Base-by-base conservation (phyloP, 2,888 invertebrate genomes). In the Acleris sparsana region DNA sequence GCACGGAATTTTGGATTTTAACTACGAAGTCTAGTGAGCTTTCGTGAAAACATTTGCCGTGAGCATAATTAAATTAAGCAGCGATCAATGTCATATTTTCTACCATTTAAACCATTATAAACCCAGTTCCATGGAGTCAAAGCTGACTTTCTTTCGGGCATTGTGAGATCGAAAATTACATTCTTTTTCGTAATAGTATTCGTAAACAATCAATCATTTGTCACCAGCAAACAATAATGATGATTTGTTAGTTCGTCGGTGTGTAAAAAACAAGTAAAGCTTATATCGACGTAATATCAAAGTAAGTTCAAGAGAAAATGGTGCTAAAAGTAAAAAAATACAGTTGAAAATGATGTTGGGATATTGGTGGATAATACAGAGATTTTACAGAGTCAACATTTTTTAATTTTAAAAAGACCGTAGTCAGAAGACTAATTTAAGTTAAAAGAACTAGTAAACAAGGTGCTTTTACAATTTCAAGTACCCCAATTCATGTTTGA, bases 161-260 rank as follows among this genome's bases (percentile, higher is more conserved):
- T 20, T 53, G n/a, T 33, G 16, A 25, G 9, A 29, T 22, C 51
- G 52, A 20, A 51, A 65, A 60, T 60, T 43, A 52, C 25, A 61
- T 65, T 66, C 52, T 61, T 62, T 66, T 22, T 33, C 66, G 53
- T 66, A 66, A 66, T 66, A 66, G 66, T 66, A 66, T 66, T 66
- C 66, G 22, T 39, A 46, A 62, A 17, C 62, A 46, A 66, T 66
- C 66, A 56, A 66, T 66, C 66, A 62, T 66, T 66, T 66, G 66
- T 66, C 66, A 46, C 52, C 53, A 44, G 52, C 61, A 53, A 66
- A 66, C 66, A 53, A 66, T 66, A 66, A 66, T 66, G 65, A 65
- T 65, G 66, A 66, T 66, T 66, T 62, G 66, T 66, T 66, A 25
- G 56, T 56, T 56, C 20, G 56, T 56, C 66, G 25, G 65, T 65